Base-by-base conservation (phyloP, 2,113 vertebrate genomes). In the Notarius quadriscutis region DNA sequence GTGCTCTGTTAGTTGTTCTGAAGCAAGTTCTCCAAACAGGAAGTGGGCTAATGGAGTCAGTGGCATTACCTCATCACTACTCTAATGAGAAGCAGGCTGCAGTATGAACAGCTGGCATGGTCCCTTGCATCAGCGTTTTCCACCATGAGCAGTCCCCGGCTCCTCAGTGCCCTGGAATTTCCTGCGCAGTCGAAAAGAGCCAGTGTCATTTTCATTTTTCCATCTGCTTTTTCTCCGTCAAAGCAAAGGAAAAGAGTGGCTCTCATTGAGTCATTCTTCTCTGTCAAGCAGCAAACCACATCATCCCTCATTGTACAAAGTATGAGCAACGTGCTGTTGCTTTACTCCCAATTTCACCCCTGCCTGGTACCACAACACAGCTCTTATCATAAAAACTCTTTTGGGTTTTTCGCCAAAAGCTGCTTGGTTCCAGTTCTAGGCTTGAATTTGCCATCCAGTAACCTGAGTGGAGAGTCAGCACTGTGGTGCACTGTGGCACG, bases 1-100 rank as follows among this genome's bases (percentile, higher is more conserved):
- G 91, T 93, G 93, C 83, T 89, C 91, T 84, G 91, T 91, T 91
- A 92, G 89, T 81, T 88, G 72, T 88, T 87, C 55, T 85, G 74
- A 65, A 67, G 20, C 78, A 41, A 67, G 83, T 62, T 82, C 67
- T 67, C 55, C 72, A 79, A 82, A 84, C 88, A 86, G 88, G 87
- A 88, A 88, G 85, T 85, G 84, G 50, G 74, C 63, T 88, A 88
- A 86, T 83, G 87, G 81, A 81, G 83, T 58, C 83, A 22, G 60
- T 41, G 7, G 84, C 83, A 78, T 82, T 91, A 85, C 85, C 84
- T 81, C 85, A 84, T 82, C 87, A 84, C 82, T 15, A 63, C 25
- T 55, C 84, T 88, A 88, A 91, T 89, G 88, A 89, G 84, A 89
- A 25, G 84, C 78, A 86, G 88, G 53, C 71, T 65, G 80, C 48